Percentiles rank a stretch among this genome's conserved stretches.
Evolutionary conservation across 2,113 vertebrate species (phyloP).

Genomic region (Diadophis punctatus): DNA sequence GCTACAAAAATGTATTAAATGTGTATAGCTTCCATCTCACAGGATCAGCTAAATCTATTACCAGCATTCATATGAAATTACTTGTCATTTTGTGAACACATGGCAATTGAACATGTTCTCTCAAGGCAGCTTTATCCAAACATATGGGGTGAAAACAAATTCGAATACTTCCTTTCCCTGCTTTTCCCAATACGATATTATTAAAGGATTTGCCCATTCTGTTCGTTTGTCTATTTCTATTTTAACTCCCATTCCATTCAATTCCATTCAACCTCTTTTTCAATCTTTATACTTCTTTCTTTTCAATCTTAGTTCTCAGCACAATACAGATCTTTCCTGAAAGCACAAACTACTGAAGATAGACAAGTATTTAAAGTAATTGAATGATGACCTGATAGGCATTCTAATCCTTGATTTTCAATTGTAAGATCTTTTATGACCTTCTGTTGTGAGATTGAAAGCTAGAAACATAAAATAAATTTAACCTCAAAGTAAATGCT

Average conservation of each 20-base stretch:
- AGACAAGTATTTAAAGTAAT: background rate
- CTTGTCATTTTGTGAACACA: background rate
- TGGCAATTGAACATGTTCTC: background rate
- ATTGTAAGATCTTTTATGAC: background rate
- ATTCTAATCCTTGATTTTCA: background rate
- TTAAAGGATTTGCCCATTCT: background rate
- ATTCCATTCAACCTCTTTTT: background rate
- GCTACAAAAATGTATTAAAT: background rate
- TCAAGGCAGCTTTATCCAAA: background rate
- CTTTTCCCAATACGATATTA: background rate
- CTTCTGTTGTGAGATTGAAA: background rate
- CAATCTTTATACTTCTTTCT: background rate
- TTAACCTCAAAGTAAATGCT: background rate
- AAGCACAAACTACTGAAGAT: background rate
- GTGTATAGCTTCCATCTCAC: background rate
- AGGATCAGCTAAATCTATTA: background rate
- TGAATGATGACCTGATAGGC: background rate
- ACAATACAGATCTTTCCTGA: background rate
- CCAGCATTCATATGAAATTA: background rate
- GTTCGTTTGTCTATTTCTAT: background rate
- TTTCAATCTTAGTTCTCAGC: background rate
- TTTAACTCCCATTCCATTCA: background rate
- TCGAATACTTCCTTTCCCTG: background rate
- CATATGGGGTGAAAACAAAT: background rate
- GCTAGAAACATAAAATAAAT: background rate